A percentile compares a stretch with the other conserved stretches of the same genome.
These are phyloP conservation scores for Nezara viridula DNA, from an alignment of 2,888 invertebrate species.

Conservation along the genomic window DNA sequence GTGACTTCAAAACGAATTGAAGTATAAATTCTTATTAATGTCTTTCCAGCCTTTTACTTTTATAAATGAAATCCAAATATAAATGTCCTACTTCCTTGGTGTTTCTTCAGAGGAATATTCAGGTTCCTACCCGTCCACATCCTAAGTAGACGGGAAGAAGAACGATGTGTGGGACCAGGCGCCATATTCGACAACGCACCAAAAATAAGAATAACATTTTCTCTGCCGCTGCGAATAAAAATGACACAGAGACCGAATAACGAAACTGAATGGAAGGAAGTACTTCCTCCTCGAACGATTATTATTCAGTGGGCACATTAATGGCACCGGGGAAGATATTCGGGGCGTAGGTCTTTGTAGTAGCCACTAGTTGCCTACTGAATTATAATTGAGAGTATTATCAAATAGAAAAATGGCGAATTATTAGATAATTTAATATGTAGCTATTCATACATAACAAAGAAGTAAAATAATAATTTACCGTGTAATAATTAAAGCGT, in stretches of 20 bases:
- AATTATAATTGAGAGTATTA: background rate
- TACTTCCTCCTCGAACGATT: constrained; percentile 11
- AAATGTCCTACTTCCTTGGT: no score
- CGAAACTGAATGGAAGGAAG: constrained; percentile 43
- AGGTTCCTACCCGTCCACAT: background rate
- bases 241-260: constrained; percentile 44
- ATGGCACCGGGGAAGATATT: constrained; percentile 10
- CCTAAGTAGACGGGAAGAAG: background rate
- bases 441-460: background rate
- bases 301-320: background rate
- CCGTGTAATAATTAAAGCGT: no score
- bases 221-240: constrained; percentile 16
- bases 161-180: background rate
- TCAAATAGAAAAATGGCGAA: background rate
- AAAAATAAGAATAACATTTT: constrained; percentile 39
- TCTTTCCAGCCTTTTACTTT: no score
- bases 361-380: background rate
- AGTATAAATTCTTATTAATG: no score
- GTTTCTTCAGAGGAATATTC: no score
- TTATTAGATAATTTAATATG: background rate
- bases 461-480: background rate
- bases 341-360: constrained; percentile 35
- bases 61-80: no score
- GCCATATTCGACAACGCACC: constrained; percentile 32
- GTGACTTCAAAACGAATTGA: no score